Percentiles rank a stretch among this genome's conserved stretches.
phyloP scores from a whole-genome alignment of 2,113 vertebrate species.

The Oncorhynchus mykiss region DNA sequence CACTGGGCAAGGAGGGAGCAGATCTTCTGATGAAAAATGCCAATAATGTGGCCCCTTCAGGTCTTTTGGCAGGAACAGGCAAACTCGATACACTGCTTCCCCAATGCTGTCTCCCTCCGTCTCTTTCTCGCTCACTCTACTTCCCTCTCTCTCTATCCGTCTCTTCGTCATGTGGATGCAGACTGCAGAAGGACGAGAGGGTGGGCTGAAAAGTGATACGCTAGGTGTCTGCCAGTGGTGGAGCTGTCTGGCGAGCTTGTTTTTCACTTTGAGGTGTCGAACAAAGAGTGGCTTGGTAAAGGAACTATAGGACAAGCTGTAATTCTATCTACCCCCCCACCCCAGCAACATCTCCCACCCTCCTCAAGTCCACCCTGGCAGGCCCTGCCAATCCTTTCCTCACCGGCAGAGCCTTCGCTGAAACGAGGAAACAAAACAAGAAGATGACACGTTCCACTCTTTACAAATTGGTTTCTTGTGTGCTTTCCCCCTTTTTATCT shows the following conservation, averaged over 20 bases:
- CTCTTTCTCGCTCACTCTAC: conserved; percentile 26
- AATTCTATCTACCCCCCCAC: conserved; percentile 35
- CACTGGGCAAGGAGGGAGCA: conserved; percentile 8
- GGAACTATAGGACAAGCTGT: conserved; percentile 68
- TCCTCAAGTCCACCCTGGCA: too few relatives aligned
- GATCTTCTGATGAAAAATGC: conserved; percentile 45
- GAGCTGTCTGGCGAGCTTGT: conserved; percentile 60
- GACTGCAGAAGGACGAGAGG: conserved; percentile 26
- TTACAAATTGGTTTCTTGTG: conserved; percentile 13
- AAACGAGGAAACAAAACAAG: too few relatives aligned
- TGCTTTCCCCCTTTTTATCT: conserved; percentile 20
- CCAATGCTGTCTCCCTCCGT: conserved; percentile 30
- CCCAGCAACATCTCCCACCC: too few relatives aligned
- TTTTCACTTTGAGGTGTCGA: conserved; percentile 69
- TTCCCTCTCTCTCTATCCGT: conserved; percentile 35
- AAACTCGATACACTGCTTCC: conserved; percentile 23
- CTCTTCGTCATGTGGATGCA: conserved; percentile 25
- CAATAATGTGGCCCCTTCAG: conserved; percentile 44
- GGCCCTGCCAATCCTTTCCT: too few relatives aligned
- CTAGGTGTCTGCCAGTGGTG: conserved; percentile 62
- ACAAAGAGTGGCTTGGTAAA: conserved; percentile 68
- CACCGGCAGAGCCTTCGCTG: too few relatives aligned
- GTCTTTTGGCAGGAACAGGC: conserved; percentile 34
- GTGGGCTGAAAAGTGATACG: conserved; percentile 6
- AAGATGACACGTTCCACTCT: too few relatives aligned